Conservation (phyloP, 2,797 vertebrate species). For the Avahi laniger region DNA sequence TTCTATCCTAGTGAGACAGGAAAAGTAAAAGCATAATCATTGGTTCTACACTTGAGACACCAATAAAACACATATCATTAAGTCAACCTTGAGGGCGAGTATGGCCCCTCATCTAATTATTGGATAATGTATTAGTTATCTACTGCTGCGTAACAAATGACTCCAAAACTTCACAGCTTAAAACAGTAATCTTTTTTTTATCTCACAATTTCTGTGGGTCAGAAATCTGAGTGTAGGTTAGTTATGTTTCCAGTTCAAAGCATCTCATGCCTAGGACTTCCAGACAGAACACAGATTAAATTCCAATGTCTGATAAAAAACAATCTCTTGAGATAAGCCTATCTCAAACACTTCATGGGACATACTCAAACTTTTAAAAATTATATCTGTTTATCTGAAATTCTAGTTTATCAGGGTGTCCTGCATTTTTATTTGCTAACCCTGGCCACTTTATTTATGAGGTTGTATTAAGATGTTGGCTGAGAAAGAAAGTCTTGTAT, state of each 20-base stretch:
- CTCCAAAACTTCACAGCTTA: not conserved
- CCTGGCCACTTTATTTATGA: not conserved
- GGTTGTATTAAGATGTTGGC: not conserved
- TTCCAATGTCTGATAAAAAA: not conserved
- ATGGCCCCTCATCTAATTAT: not conserved
- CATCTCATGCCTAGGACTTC: not conserved
- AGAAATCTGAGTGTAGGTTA: not conserved
- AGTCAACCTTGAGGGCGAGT: not conserved
- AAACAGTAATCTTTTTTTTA: not conserved
- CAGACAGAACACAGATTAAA: not conserved
- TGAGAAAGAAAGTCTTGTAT: too few species aligned
- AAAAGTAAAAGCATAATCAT: not conserved
- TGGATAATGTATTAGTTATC: not conserved
- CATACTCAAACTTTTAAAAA: not conserved
- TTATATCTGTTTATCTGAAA: not conserved
- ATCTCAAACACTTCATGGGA: not conserved
- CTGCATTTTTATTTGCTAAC: not conserved
- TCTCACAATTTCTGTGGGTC: not conserved
- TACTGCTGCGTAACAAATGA: not conserved
- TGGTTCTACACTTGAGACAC: not conserved
- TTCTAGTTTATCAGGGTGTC: not conserved
- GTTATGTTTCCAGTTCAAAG: not conserved
- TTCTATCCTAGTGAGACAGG: not conserved
- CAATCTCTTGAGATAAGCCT: not conserved
- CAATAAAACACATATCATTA: not conserved